phyloP scores from a whole-genome alignment of 2,797 vertebrate species.

The Ceryle rudis region DNA sequence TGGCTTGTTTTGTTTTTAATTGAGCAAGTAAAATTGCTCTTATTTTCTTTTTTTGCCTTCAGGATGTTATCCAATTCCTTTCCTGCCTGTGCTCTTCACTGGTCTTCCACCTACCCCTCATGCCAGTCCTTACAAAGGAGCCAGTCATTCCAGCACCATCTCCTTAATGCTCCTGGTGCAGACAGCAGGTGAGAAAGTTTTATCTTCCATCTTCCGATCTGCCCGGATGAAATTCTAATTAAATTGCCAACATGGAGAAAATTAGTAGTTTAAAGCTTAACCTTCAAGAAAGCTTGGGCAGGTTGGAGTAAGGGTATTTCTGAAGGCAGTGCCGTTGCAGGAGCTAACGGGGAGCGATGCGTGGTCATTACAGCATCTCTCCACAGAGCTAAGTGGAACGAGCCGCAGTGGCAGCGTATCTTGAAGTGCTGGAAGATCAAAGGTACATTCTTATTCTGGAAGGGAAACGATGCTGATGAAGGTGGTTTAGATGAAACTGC shows the following conservation, averaged over 20 bases:
- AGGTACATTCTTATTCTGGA: not conserved
- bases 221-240: not conserved
- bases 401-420: not conserved
- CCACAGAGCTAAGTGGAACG: not conserved
- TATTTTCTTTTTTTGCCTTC: not conserved
- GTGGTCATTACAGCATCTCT: not conserved
- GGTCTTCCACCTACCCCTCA: not conserved
- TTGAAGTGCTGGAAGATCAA: not conserved
- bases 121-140: not conserved
- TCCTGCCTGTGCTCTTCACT: not conserved
- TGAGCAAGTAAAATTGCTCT: not conserved
- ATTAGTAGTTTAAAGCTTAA: constrained; percentile 14
- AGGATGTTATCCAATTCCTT: not conserved
- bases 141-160: too few species aligned
- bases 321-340: not conserved
- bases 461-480: not conserved
- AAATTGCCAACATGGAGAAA: not conserved
- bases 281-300: constrained; percentile 7
- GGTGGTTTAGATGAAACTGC: not conserved
- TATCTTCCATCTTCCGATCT: not conserved
- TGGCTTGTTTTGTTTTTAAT: not conserved
- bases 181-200: not conserved
- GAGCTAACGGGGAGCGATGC: not conserved
- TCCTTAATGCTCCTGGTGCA: not conserved
- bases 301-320: not conserved